Conservation (phyloP, 2,888 invertebrate species). For the Matsumyia berberina region DNA sequence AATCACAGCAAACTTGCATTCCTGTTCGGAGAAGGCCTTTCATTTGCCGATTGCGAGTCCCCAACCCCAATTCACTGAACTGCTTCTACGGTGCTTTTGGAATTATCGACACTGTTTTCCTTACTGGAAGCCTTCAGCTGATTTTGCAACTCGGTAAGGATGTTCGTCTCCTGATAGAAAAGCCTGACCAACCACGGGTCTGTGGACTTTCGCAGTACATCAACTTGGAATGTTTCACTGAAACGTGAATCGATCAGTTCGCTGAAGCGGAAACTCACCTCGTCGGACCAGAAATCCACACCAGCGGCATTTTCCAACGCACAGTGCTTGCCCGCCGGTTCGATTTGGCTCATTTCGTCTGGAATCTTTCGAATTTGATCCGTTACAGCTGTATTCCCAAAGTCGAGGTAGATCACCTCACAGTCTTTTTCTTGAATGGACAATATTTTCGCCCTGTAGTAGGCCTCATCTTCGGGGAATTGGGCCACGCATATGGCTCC, state of each 20-base stretch:
- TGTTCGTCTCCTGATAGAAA: conserved; percentile 82
- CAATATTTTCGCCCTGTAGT: conserved; percentile 95
- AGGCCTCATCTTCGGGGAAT: conserved; percentile 92
- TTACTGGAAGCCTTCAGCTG: conserved; percentile 65
- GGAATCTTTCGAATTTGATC: conserved; percentile 87
- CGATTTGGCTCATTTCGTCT: conserved; percentile 85
- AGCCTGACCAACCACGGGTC: conserved; percentile 80
- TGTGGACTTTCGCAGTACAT: conserved; percentile 68
- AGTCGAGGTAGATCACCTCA: conserved; percentile 90
- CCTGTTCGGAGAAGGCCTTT: conserved; percentile 17
- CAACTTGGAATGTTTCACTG: conserved; percentile 84
- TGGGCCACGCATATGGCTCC: conserved; percentile 90
- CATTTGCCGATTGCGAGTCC: conserved; percentile 16
- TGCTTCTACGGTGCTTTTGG: conserved; percentile 33
- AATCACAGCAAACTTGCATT: conserved; percentile 41
- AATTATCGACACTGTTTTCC: conserved; percentile 46
- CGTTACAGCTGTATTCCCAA: conserved; percentile 87
- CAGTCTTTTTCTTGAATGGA: conserved; percentile 90
- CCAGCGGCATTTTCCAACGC: conserved; percentile 85
- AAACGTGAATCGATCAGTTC: conserved; percentile 88
- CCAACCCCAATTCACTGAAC: conserved; percentile 40
- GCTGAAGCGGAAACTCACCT: conserved; percentile 87
- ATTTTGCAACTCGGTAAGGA: conserved; percentile 80
- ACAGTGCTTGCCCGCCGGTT: conserved; percentile 87
- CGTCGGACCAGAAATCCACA: conserved; percentile 86